Conservation (phyloP, 1,140 invertebrate species). For the Tigriopus japonicus region DNA sequence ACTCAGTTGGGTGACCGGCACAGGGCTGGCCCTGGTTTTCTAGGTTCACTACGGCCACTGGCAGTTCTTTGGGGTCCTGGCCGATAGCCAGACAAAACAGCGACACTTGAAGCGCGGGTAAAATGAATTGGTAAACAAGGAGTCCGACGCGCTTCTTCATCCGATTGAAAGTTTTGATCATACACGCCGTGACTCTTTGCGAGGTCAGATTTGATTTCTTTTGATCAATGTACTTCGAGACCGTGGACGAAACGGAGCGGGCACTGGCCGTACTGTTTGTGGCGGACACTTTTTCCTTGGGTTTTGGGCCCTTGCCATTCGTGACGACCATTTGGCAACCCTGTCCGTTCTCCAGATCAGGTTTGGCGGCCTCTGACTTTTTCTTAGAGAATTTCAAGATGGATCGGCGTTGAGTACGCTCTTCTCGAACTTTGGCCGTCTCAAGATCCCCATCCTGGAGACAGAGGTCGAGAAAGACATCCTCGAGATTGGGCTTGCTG, state of each 20-base stretch:
- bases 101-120: neutral
- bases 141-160: neutral
- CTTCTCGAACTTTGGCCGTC: neutral
- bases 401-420: neutral
- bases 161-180: neutral
- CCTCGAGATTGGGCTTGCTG: constrained; percentile 58
- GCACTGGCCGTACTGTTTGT: too few relatives aligned
- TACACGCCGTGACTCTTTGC: neutral
- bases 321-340: too few relatives aligned
- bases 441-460: constrained; percentile 28
- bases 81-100: constrained; percentile 56
- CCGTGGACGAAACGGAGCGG: too few relatives aligned
- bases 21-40: neutral
- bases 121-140: constrained; percentile 4
- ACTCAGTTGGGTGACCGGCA: neutral
- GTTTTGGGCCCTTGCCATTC: too few relatives aligned
- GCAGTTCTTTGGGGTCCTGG: constrained; percentile 60
- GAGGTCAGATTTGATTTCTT: neutral
- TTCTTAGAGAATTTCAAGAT: neutral
- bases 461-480: constrained; percentile 80
- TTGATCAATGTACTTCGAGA: too few relatives aligned
- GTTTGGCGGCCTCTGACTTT: too few relatives aligned
- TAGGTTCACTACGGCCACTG: constrained; percentile 59
- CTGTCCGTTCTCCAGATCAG: too few relatives aligned
- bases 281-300: too few relatives aligned